phyloP scores from a whole-genome alignment of 1,140 invertebrate genomes.

The Cryptotermes secundus region DNA sequence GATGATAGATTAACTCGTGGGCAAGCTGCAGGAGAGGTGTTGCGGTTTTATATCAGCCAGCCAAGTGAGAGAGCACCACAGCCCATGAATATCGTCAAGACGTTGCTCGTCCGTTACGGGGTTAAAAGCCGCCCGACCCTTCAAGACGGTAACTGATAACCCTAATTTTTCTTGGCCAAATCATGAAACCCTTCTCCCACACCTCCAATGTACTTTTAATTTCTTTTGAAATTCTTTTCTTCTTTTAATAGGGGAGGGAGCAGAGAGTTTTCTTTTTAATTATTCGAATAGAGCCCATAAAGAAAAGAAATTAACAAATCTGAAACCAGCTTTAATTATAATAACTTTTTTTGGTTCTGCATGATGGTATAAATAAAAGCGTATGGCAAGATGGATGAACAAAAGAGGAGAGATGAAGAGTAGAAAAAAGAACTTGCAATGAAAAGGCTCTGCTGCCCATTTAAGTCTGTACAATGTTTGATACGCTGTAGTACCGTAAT shows the following conservation, averaged over 20 bases:
- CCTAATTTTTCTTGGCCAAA: constrained; percentile 29
- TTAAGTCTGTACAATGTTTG: background rate
- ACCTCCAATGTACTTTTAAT: constrained; percentile 11
- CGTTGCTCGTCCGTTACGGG: too few species aligned
- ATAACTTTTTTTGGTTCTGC: background rate
- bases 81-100: background rate
- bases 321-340: constrained; percentile 18
- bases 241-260: background rate
- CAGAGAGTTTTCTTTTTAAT: constrained; percentile 5
- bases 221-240: background rate
- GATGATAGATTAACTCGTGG: constrained; percentile 27
- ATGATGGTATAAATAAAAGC: constrained; percentile 1
- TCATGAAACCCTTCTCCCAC: constrained; percentile 22
- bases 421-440: background rate
- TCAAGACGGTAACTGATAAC: constrained; percentile 31
- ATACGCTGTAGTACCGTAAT: background rate
- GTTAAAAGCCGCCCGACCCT: background rate
- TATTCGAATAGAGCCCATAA: constrained; percentile 20
- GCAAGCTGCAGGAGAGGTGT: constrained; percentile 21
- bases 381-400: background rate
- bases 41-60: constrained; percentile 32
- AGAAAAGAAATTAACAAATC: constrained; percentile 23
- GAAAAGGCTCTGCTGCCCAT: background rate
- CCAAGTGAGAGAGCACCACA: background rate
- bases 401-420: background rate